Base-by-base conservation (phyloP, 1,140 invertebrate species). In the Drosophila pachea region DNA sequence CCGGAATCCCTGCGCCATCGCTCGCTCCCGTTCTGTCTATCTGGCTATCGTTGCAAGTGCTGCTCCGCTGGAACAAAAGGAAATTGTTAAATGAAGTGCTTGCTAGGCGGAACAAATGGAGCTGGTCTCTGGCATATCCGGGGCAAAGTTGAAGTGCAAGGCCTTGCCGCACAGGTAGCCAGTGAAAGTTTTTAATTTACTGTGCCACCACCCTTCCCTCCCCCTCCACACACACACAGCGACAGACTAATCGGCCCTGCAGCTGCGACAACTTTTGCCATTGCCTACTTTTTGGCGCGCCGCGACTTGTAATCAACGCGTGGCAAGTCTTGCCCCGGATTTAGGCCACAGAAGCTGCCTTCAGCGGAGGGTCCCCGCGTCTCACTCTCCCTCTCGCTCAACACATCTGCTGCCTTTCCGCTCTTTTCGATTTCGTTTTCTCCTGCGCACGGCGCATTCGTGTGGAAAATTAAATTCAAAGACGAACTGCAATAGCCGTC, bases 31-130 rank as follows among this genome's bases (percentile, higher is more conserved):
- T 4, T 49, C 49, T 42, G 7, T 16, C 43, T 47, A 14, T 14
- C 35, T 61, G 62, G 52, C 61, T 64, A 69, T 69, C 42, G 68
- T 59, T 71, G 69, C 69, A 72, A 56, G 64, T 62, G 68, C 55
- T 16, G 22, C 22, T 36, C 7, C 3, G 35, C 22, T 47, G 55
- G 40, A 78, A 78, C 76, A 78, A 78, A 76, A 59, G 76, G 76
- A 78, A 78, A 78, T 78, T 78, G 76, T 78, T 78, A 78, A 78
- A 78, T 78, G 76, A 78, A 78, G 76, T 78, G 76, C 76, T 72
- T 76, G 73, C 45, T 68, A 47, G 60, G 75, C 48, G 66, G 50
- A 56, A 40, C 59, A 70, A 73, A 73, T 60, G 54, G 55, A 45
- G 48, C 7, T 8, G 35, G 40, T 11, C 29, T 36, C 32, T n/a